phyloP scores from a whole-genome alignment of 2,113 vertebrate species.

The Okapia johnstoni region DNA sequence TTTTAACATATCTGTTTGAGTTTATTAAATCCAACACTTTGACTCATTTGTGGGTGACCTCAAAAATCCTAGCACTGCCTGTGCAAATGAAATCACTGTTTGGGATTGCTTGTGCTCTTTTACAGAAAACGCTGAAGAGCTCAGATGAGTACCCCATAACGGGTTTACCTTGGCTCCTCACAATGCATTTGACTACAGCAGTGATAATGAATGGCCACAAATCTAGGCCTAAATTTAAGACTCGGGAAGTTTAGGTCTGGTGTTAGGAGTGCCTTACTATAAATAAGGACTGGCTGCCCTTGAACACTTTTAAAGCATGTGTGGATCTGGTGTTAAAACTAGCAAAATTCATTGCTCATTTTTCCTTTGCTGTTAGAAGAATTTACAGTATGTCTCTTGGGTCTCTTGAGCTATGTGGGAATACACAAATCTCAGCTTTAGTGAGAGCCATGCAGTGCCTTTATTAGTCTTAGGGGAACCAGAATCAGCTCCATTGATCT shows the following conservation, averaged over 20 bases:
- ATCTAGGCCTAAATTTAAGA: not conserved
- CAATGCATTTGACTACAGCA: not conserved
- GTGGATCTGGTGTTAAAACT: conserved; percentile 36
- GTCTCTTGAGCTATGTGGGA: conserved; percentile 4
- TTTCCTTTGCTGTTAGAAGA: conserved; percentile 25
- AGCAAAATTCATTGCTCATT: conserved; percentile 11
- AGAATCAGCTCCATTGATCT: not conserved
- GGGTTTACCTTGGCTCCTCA: not conserved
- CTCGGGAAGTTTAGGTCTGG: not conserved
- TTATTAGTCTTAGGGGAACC: not conserved
- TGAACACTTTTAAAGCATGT: not conserved
- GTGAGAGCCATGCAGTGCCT: not conserved
- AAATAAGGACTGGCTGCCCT: conserved; percentile 28
- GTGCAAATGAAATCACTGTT: not conserved
- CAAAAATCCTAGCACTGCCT: not conserved
- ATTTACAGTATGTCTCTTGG: conserved; percentile 33
- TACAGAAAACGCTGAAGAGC: not conserved
- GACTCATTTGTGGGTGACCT: not conserved
- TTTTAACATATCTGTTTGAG: not conserved
- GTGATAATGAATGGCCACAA: not conserved
- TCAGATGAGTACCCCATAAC: not conserved
- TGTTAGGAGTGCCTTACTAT: not conserved
- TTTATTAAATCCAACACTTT: not conserved
- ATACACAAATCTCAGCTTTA: not conserved
- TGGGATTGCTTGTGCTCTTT: rapidly evolving